phyloP scores from a whole-genome alignment of 2,797 vertebrate species.

The Staurois parvus region DNA sequence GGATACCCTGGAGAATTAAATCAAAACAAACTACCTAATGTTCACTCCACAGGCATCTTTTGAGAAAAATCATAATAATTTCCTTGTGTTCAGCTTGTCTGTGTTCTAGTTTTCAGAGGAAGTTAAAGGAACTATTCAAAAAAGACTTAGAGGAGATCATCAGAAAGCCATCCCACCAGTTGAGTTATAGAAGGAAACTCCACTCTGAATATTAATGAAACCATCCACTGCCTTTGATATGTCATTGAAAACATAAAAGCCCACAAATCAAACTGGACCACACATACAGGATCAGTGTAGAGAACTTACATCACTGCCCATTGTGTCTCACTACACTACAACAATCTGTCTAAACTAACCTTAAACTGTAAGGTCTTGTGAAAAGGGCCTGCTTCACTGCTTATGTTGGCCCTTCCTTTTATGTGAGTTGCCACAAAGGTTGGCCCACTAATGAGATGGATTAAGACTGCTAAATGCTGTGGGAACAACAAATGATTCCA shows the following conservation, averaged over 20 bases:
- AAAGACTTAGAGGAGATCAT: slow-evolving; percentile 42
- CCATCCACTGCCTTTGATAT: slow-evolving; percentile 35
- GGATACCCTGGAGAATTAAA: slow-evolving; percentile 32
- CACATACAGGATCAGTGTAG: slow-evolving; percentile 35
- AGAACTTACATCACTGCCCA: slow-evolving; percentile 9
- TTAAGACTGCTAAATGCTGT: neutral
- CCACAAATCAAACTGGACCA: slow-evolving; percentile 38
- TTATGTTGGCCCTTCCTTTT: neutral
- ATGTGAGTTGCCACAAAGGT: neutral
- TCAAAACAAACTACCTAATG: slow-evolving; percentile 57
- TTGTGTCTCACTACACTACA: neutral
- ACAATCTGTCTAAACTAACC: neutral
- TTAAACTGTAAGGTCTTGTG: neutral
- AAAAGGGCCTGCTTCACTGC: neutral
- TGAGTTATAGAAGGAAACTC: slow-evolving; percentile 36
- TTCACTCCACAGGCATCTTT: slow-evolving; percentile 42
- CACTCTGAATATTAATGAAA: slow-evolving; percentile 49
- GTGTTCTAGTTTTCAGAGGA: slow-evolving; percentile 61
- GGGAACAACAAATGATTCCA: neutral
- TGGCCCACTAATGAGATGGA: neutral
- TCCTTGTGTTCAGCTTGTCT: slow-evolving; percentile 62
- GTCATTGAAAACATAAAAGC: slow-evolving; percentile 27
- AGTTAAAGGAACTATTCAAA: slow-evolving; percentile 64
- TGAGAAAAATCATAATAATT: slow-evolving; percentile 58
- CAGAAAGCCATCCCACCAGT: slow-evolving; percentile 50